Evolutionary conservation across 2,113 vertebrate genomes (phyloP).

Genomic region (Serinus canaria): DNA sequence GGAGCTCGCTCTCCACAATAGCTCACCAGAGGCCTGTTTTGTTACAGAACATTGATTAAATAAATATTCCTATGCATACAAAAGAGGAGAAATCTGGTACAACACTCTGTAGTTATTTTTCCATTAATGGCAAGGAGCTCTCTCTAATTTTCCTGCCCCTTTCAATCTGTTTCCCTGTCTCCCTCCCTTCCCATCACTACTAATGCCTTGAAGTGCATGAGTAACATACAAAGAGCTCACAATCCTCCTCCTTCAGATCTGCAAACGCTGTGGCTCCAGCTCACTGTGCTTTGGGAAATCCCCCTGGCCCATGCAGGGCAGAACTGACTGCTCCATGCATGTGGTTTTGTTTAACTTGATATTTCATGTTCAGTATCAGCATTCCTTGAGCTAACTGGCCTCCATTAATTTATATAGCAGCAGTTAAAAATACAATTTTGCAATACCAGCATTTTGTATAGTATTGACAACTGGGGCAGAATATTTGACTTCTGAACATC

Average conservation of each 20-base stretch:
- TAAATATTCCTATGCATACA: constrained; percentile 72
- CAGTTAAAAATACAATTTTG: background rate
- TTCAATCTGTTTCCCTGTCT: constrained; percentile 46
- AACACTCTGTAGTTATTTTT: constrained; percentile 58
- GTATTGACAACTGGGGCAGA: background rate
- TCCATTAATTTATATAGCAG: background rate
- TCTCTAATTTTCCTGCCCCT: constrained; percentile 18
- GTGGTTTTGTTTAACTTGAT: background rate
- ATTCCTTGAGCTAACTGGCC: background rate
- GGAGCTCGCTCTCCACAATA: constrained; percentile 54
- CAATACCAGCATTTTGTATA: background rate
- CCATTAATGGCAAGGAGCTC: constrained; percentile 56
- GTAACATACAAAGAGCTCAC: background rate
- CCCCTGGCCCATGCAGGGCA: background rate
- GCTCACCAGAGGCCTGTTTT: constrained; percentile 71
- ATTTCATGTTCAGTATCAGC: background rate
- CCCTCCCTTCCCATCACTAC: constrained; percentile 28
- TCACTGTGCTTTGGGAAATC: background rate
- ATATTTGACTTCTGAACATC: background rate
- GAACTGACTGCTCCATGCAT: background rate
- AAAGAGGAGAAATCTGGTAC: constrained; percentile 63
- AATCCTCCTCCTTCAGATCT: background rate
- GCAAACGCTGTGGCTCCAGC: background rate
- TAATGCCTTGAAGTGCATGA: constrained; percentile 44
- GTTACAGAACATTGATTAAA: constrained; percentile 73